Base-by-base conservation (phyloP, 2,113 vertebrate genomes). In the Tachysurus vachellii region DNA sequence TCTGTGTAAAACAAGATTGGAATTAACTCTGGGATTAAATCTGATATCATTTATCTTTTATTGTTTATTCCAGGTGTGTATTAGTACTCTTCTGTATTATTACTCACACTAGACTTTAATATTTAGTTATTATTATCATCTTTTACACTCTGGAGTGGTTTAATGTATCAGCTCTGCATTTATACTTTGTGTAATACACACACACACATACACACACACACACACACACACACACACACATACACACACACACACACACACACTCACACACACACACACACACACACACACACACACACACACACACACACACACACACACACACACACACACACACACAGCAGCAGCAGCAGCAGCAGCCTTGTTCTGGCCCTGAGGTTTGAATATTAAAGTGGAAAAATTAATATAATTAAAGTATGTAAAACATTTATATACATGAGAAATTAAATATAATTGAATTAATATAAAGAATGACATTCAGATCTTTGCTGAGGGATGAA, bases 261-360 rank as follows among this genome's bases (percentile, higher is more conserved):
- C 47, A 50, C 47, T 2, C 47, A 50, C 47, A 4, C 28, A 16
- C 56, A 31, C 28, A 70, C 66, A 70, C 16, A 66, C 68, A 73
- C 36, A 44, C 70, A 73, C 36, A 44, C 70, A 73, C 70, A 44
- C 70, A 73, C 70, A 73, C 70, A 73, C 70, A 73, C 70, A 71
- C 70, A 71, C 36, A 44, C 70, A 71, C 70, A 71, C 68, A 70
- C 73, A n/a, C 73, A 76, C 73, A 76, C 73, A 76, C 71, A 75
- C 71, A 75, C 71, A 75, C 71, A 75, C 50, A 79, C 50, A 79
- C 76, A 79, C 76, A 56, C n/a, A 31, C 6, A 19, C 50, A 79
- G 26, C 76, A 79, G 76, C 50, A n/a, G n/a, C n/a, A n/a, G n/a
- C 3, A 47, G 44, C 44, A 79, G 50, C 76, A 79, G 76, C 50